phyloP scores from a whole-genome alignment of 2,113 vertebrate species.

The Lagenorhynchus albirostris region DNA sequence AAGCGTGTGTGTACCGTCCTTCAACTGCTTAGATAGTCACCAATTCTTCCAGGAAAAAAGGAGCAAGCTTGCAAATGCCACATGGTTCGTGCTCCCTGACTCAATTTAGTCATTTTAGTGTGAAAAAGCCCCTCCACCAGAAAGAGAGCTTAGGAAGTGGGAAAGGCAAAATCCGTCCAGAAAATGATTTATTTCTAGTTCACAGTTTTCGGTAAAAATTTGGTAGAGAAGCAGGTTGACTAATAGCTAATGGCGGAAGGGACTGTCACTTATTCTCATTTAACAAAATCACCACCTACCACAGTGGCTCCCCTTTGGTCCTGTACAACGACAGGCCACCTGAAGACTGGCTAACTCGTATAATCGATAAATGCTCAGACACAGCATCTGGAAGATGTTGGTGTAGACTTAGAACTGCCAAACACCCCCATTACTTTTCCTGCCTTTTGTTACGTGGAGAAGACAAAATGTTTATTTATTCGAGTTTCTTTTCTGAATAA shows the following conservation, averaged over 20 bases:
- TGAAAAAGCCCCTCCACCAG: not conserved
- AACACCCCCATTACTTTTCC: not conserved
- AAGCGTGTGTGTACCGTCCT: not conserved
- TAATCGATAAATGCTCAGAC: not conserved
- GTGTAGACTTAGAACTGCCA: not conserved
- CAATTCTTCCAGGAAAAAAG: not conserved
- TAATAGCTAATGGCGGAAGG: too few species aligned
- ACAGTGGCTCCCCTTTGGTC: too few species aligned
- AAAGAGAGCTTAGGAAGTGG: not conserved
- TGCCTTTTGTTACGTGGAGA: not conserved
- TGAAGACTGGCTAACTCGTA: not conserved
- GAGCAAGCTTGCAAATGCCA: not conserved
- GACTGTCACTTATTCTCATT: not conserved
- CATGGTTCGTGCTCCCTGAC: not conserved
- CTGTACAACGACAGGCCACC: not conserved
- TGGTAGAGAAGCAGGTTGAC: not conserved
- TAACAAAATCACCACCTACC: not conserved
- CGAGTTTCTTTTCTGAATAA: not conserved
- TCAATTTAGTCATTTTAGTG: not conserved
- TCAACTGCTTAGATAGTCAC: not conserved
- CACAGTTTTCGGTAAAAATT: not conserved
- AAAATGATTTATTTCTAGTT: not conserved
- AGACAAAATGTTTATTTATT: not conserved
- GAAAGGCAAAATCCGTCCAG: not conserved
- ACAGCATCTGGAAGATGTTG: not conserved